phyloP scores from a whole-genome alignment of 1,140 invertebrate species.

The Drosophila varians region DNA sequence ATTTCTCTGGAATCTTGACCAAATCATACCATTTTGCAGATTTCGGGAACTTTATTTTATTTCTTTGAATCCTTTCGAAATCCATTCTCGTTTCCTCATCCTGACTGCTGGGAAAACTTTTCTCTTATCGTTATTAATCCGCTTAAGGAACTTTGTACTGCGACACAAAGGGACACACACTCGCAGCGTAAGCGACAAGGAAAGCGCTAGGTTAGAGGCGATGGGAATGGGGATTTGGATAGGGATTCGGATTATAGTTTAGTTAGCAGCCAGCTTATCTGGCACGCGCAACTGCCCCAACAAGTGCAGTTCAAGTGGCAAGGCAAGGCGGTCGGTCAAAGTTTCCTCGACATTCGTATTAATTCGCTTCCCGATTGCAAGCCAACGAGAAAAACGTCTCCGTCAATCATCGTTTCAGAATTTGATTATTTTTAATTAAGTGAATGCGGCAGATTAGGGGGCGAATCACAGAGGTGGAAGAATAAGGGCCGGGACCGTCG shows the following conservation, averaged over 20 bases:
- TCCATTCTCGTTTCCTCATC: background rate
- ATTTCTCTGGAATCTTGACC: too few species aligned
- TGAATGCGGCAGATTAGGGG: too few species aligned
- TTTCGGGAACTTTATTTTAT: background rate
- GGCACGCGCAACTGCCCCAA: slow-evolving; percentile 29
- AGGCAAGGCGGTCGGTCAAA: background rate
- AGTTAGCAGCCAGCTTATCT: slow-evolving; percentile 11
- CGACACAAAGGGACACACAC: slow-evolving; percentile 10
- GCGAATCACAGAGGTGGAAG: too few species aligned
- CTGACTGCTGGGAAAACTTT: slow-evolving; percentile 12
- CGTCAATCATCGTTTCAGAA: slow-evolving; percentile 30
- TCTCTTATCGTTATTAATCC: slow-evolving; percentile 31
- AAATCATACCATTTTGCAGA: too few species aligned
- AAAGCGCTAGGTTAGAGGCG: background rate
- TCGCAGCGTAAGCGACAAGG: too few species aligned
- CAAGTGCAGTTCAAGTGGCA: slow-evolving; percentile 30
- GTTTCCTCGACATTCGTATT: slow-evolving; percentile 15
- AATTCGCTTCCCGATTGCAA: slow-evolving; percentile 5
- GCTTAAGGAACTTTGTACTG: slow-evolving; percentile 29
- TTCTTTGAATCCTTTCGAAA: slow-evolving; percentile 1
- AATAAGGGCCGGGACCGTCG: too few species aligned
- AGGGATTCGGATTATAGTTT: background rate
- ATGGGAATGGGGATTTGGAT: background rate
- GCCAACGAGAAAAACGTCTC: background rate
- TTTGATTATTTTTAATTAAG: slow-evolving; percentile 34